Conservation (phyloP, 2,888 invertebrate species). For the Lasioglossum malachurum region DNA sequence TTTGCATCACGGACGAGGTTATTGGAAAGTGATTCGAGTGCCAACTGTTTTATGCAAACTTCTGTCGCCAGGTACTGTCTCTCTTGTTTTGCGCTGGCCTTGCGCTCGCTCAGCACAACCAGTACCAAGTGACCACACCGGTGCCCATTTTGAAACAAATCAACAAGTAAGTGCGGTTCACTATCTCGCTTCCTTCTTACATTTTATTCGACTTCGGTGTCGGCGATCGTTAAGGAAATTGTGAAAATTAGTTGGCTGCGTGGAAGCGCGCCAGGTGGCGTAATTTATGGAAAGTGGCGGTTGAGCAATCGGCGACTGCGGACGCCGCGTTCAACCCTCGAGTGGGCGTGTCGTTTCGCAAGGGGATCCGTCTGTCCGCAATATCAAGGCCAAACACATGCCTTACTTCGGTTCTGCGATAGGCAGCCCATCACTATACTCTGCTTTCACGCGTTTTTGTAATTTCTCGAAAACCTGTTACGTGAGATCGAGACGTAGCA, state of each 20-base stretch:
- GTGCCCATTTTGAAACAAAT: conserved; percentile 95
- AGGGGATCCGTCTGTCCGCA: conserved; percentile 13
- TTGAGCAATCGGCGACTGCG: conserved; percentile 9
- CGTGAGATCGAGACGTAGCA: neutral
- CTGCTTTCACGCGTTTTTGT: neutral
- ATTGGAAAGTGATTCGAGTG: conserved; percentile 62
- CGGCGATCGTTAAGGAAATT: neutral
- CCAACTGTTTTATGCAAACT: conserved; percentile 63
- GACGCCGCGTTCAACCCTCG: conserved; percentile 14
- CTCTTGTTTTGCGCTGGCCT: conserved; percentile 72
- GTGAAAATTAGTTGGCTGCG: neutral
- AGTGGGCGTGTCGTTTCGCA: conserved; percentile 30
- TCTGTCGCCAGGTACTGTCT: conserved; percentile 74
- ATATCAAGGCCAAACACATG: conserved; percentile 38
- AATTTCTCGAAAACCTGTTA: neutral
- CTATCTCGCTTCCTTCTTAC: neutral
- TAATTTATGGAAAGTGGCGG: conserved; percentile 1
- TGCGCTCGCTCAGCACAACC: conserved; percentile 77
- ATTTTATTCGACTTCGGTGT: neutral
- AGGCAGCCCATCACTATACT: neutral
- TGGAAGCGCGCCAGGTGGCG: neutral
- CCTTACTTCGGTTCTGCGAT: conserved; percentile 22
- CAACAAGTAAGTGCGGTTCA: conserved; percentile 86
- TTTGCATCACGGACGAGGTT: conserved; percentile 41
- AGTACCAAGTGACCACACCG: conserved; percentile 86